Evolutionary conservation across 2,113 vertebrate genomes (phyloP), one percentile per base, ranked within the genome.

Genomic region (Eretmodus cyanostictus): DNA sequence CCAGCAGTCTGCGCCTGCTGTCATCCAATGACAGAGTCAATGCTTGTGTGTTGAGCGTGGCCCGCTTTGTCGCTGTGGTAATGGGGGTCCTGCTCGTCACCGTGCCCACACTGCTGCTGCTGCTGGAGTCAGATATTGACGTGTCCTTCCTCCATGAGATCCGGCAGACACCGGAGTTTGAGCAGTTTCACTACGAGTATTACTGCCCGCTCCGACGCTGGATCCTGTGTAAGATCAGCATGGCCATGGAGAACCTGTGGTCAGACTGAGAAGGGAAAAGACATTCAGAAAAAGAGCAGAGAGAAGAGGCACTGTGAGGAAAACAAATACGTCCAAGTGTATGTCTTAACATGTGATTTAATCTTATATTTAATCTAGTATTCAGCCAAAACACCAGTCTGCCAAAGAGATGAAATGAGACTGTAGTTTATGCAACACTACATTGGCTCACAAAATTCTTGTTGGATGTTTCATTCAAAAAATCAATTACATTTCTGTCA

Each of bases 181-280:
- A 98, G 97, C 98, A 99, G 95, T 99, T 99, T 95, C 99, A 99
- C 92, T 96, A 98, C 80, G 98, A 99, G 68, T 99, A 99, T 94
- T 99, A 99, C 96, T 99, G 98, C 94, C 99, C 99, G 0, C 96
- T 99, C 53, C 97, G 98, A 63, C 97, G 98, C 91, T 99, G 98
- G 98, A 89, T 99, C 88, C 94, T 97, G 90, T 98, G 98, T 91
- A 98, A 97, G 96, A 92, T 99, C 93, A 97, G 96, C 94, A 96
- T 96, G 86, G 92, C 97, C 87, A 86, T 97, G 94, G 97, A 98
- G 92, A 96, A 97, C 89, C 93, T 98, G 80, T 97, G 97, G 91
- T 98, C 96, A 82, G 97, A 98, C 90, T 99, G 95, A 97, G 91
- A 78, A 13, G 81, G 85, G 55, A n/a, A 36, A 5, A 61, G 55